Evolutionary conservation across 2,888 invertebrate genomes (phyloP).

Genomic region (Ryuthela nishihirai): DNA sequence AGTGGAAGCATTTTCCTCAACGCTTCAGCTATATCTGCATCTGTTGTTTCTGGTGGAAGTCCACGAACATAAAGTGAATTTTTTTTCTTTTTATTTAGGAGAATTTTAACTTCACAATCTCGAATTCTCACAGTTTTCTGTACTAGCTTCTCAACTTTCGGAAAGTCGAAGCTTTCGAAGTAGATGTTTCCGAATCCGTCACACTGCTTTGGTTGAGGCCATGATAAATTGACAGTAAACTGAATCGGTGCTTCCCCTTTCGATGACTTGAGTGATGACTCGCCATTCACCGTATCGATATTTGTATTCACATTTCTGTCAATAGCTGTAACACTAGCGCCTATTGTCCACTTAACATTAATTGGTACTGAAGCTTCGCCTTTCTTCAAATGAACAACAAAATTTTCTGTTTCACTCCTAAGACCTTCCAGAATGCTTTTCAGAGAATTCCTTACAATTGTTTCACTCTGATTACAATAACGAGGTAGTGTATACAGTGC

Average conservation of each 20-base stretch:
- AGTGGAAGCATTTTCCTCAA: constrained; percentile 1
- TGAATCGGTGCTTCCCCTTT: constrained; percentile 1
- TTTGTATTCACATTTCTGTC: no score
- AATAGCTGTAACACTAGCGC: constrained; percentile 12
- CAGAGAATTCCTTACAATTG: constrained; percentile 5
- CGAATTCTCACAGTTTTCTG: constrained; percentile 1
- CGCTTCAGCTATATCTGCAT: constrained; percentile 1
- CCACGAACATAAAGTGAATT: constrained; percentile 8
- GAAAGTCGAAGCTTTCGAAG: constrained; percentile 7
- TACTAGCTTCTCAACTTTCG: constrained; percentile 7
- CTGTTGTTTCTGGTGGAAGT: constrained; percentile 12
- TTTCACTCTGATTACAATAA: constrained; percentile 6
- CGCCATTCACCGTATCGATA: no score
- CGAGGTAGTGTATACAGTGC: constrained; percentile 12
- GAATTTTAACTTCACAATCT: constrained; percentile 6
- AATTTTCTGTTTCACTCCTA: constrained; percentile 2
- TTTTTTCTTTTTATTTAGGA: constrained; percentile 4
- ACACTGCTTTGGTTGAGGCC: constrained; percentile 12
- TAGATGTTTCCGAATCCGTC: constrained; percentile 7
- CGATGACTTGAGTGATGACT: no score
- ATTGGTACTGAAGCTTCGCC: constrained; percentile 1
- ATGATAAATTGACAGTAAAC: constrained; percentile 12
- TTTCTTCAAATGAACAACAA: constrained; percentile 12
- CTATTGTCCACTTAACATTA: constrained; percentile 18
- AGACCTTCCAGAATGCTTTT: constrained; percentile 6